Base-by-base conservation (phyloP, 2,797 vertebrate species). In the Siniperca obscura region DNA sequence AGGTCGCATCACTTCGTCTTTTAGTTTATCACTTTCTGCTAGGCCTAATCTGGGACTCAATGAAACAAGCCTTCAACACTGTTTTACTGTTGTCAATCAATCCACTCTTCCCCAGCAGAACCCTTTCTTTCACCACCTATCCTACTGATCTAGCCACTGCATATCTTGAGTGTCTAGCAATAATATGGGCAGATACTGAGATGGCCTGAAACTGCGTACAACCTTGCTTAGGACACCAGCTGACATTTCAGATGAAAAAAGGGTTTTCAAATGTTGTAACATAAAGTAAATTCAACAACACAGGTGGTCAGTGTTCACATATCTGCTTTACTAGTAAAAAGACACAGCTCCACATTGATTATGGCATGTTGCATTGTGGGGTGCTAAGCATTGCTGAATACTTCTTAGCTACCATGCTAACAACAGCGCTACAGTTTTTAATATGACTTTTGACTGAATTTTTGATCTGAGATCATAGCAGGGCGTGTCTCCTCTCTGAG, bases 1-100 rank as follows among this genome's bases (percentile, higher is more conserved):
- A 84, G 88, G 91, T 92, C 86, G 76, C 86, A 64, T 81, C 76
- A 60, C 88, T 87, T 87, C 68, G 74, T 87, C 84, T 92, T 92
- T 90, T 89, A 87, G 91, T 89, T 93, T 89, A 81, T 83, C 89
- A 88, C 86, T 86, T 89, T 86, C 75, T 80, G 70, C 85, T 22
- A 44, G 70, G 79, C 73, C 85, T 89, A 78, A 87, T 87, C 81
- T 79, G 84, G 52, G 78, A 90, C 83, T 90, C 82, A 70, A 56
- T 78, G 50, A 85, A 89, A 81, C 69, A 68, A 86, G 70, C 69
- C 40, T 82, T 86, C 55, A 59, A 70, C 76, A 79, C 55, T 68
- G 69, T 81, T 87, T 82, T 50, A 53, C 27, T 69, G 48, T 56
- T 68, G 74, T 82, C 83, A 90, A 67, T 61, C 79, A 73, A 22